Percentiles rank a stretch among this genome's conserved stretches.
These are phyloP conservation scores for Zygothrica quintamaculata DNA, from an alignment of 2,888 invertebrate genomes.

Conservation along the genomic window DNA sequence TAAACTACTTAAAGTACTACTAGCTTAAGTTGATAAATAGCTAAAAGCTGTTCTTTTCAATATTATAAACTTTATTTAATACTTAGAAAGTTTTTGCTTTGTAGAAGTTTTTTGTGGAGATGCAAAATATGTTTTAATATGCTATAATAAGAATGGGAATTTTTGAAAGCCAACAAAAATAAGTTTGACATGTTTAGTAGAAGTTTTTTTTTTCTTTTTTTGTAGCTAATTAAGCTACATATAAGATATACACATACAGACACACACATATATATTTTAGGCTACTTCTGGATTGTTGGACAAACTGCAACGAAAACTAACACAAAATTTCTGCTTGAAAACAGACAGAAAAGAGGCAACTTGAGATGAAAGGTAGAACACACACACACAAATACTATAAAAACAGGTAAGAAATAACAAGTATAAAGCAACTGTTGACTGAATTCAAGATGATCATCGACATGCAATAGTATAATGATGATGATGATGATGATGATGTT, in stretches of 20 bases:
- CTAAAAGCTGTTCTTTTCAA: no score
- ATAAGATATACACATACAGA: no score
- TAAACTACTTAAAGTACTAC: no score
- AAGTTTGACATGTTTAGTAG: neutral
- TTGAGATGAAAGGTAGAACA: constrained; percentile 24
- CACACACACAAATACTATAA: constrained; percentile 29
- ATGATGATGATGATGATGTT: constrained; percentile 4
- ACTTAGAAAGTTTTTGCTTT: no score
- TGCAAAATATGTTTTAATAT: neutral
- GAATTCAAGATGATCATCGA: constrained; percentile 23
- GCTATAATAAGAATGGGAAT: constrained; percentile 19
- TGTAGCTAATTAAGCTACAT: constrained; percentile 40
- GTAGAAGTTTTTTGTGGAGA: constrained; percentile 1
- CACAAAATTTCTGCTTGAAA: neutral
- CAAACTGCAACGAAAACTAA: neutral
- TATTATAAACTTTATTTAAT: no score
- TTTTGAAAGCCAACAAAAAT: constrained; percentile 6
- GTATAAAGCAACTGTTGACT: constrained; percentile 42
- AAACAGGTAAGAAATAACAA: constrained; percentile 29
- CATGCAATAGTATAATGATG: constrained; percentile 6
- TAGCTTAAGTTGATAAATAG: no score
- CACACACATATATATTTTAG: neutral
- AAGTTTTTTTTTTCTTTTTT: neutral
- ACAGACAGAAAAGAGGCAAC: constrained; percentile 3
- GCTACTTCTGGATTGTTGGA: no score